Evolutionary conservation across 2,888 invertebrate genomes (phyloP).

Genomic region (Schizotus pectinicornis): DNA sequence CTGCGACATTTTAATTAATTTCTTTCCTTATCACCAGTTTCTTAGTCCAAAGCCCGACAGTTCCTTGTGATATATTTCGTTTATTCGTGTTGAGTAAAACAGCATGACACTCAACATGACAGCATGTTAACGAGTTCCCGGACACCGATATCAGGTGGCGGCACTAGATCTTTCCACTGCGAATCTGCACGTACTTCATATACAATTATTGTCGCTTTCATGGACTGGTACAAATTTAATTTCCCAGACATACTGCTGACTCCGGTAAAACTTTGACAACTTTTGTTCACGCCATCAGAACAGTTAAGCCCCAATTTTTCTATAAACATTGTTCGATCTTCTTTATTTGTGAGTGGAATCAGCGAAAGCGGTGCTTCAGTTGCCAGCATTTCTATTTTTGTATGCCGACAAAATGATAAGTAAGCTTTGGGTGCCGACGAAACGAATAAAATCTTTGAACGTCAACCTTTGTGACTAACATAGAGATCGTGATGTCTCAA

Average conservation of each 20-base stretch:
- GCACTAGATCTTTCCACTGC: conserved; percentile 9
- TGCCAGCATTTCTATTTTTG: not conserved
- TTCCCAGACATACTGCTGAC: conserved; percentile 7
- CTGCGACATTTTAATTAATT: conserved; percentile 48
- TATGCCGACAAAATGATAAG: not conserved
- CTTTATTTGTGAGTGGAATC: not conserved
- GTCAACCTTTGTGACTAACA: no score
- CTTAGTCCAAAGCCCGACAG: conserved; percentile 43
- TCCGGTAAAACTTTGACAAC: not conserved
- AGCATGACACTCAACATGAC: conserved; percentile 42
- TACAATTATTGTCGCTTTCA: conserved; percentile 19
- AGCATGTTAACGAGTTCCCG: conserved; percentile 42
- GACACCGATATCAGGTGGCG: conserved; percentile 28
- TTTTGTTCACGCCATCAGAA: not conserved
- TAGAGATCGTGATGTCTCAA: no score
- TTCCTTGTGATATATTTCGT: conserved; percentile 46
- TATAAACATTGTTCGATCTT: not conserved
- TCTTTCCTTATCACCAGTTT: conserved; percentile 46
- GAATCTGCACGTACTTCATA: conserved; percentile 22
- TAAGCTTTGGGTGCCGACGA: not conserved
- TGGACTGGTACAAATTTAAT: conserved; percentile 14
- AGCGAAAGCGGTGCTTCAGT: not conserved
- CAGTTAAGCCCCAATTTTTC: not conserved
- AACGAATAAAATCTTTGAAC: no score
- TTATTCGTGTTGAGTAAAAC: conserved; percentile 46